Base-by-base conservation (phyloP, 2,888 invertebrate genomes). In the Chirona hameri region DNA sequence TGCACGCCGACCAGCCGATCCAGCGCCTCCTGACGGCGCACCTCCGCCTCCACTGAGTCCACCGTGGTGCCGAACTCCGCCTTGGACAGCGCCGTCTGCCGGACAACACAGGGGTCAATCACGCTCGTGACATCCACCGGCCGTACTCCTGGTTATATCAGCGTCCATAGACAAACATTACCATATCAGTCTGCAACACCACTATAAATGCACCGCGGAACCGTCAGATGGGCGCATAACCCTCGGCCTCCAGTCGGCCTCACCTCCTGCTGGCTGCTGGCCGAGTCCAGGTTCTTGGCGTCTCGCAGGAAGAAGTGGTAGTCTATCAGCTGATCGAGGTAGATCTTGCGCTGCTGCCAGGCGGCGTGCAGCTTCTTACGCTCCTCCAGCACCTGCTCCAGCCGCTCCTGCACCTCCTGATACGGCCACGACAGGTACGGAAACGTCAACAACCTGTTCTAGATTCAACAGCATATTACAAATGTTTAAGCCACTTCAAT, bases 251-350 rank as follows among this genome's bases (percentile, higher is more conserved):
- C 39, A 39, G 39, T 39, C 52, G 7, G 21, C 5, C 52, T 9
- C 83, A 89, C 90, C 88, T 98, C 97, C 89, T 98, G 98, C 0
- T 95, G 92, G 24, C 93, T 93, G 84, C 96, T 95, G 24, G 95
- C 91, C 85, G 95, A 94, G 87, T 97, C 95, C 84, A 99, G 91
- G 88, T 95, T 95, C 87, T 96, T 95, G 24, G 96, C 96, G 89
- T 99, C 99, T 3, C 98, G 91, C 84, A 97, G 89, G 92, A 99
- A 98, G 88, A 96, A 94, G 89, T 98, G 97, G 86, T 97, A 90
- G 88, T 98, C 97, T 84, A 96, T 95, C 84, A 96, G 91, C 88
- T 98, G 96, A 87, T 96, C 96, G 76, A 97, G 89, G 86, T 95
- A 93, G 81, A 96, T 93, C 88, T 96, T 96, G 86, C 96, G 93